phyloP scores from a whole-genome alignment of 2,797 vertebrate genomes.

The Limnodromus scolopaceus region DNA sequence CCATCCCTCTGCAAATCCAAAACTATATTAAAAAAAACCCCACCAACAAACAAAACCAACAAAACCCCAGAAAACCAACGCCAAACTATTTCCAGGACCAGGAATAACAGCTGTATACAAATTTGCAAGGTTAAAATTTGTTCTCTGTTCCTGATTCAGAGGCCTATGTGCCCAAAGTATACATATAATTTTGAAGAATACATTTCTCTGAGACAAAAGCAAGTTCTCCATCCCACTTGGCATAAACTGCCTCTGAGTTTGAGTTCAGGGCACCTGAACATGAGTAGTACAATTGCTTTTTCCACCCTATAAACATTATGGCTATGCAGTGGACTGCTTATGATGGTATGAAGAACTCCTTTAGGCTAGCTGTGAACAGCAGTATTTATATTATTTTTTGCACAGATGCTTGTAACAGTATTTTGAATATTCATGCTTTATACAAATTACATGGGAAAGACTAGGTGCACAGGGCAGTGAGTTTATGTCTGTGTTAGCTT shows the following conservation, averaged over 20 bases:
- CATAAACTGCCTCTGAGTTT: not conserved
- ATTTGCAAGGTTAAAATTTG: not conserved
- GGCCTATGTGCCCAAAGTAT: not conserved
- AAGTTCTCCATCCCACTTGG: not conserved
- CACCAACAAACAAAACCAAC: not conserved
- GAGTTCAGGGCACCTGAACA: not conserved
- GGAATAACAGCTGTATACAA: not conserved
- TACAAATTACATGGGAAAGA: not conserved
- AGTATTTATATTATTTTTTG: not conserved
- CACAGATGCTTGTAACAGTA: not conserved
- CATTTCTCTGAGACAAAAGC: not conserved
- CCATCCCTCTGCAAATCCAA: not conserved
- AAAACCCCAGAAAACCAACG: not conserved
- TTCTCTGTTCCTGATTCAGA: not conserved
- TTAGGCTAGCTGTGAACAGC: not conserved
- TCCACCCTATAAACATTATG: not conserved
- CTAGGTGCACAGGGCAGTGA: not conserved
- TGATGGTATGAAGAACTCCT: not conserved
- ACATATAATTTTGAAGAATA: not conserved
- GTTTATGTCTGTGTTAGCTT: not conserved
- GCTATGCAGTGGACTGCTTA: not conserved
- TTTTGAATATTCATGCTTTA: not conserved
- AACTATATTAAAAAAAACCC: not conserved
- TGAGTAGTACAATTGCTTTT: not conserved
- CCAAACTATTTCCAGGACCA: not conserved